Conservation (phyloP, 2,888 invertebrate genomes). For the Lycia hirtaria region DNA sequence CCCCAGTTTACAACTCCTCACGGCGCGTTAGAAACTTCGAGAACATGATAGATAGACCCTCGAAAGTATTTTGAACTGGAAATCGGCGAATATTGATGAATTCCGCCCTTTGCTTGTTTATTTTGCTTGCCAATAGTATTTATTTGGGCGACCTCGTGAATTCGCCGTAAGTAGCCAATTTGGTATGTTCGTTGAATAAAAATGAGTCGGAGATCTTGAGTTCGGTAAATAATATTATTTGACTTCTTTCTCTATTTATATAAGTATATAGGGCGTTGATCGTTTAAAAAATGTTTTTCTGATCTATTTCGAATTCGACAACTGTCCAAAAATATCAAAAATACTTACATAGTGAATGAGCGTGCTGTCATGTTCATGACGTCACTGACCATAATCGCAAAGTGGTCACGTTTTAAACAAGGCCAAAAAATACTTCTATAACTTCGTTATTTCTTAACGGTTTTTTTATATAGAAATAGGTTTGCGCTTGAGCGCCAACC, state of each 20-base stretch:
- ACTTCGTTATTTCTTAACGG: no score
- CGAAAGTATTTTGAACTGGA: conserved; percentile 50
- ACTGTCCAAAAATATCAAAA: no score
- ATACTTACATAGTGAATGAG: no score
- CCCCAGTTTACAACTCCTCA: not conserved
- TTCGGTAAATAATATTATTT: conserved; percentile 32
- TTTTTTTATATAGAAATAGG: no score
- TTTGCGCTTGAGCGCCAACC: no score
- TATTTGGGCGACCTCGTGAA: conserved; percentile 43
- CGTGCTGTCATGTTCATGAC: no score
- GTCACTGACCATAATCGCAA: no score
- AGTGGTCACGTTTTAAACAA: no score
- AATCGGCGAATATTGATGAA: conserved; percentile 59
- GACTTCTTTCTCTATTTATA: conserved; percentile 18
- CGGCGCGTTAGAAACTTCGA: not conserved
- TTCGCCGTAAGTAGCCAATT: conserved; percentile 31
- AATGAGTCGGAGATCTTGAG: conserved; percentile 31
- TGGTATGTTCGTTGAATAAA: conserved; percentile 31
- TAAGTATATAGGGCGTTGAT: not conserved
- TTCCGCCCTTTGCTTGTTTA: conserved; percentile 48
- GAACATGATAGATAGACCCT: conserved; percentile 64
- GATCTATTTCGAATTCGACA: no score
- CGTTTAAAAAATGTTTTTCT: not conserved
- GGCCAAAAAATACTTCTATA: no score
- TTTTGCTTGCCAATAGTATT: conserved; percentile 47